Evolutionary conservation across 2,113 vertebrate species (phyloP).

Genomic region (Bagarius yarrelli): DNA sequence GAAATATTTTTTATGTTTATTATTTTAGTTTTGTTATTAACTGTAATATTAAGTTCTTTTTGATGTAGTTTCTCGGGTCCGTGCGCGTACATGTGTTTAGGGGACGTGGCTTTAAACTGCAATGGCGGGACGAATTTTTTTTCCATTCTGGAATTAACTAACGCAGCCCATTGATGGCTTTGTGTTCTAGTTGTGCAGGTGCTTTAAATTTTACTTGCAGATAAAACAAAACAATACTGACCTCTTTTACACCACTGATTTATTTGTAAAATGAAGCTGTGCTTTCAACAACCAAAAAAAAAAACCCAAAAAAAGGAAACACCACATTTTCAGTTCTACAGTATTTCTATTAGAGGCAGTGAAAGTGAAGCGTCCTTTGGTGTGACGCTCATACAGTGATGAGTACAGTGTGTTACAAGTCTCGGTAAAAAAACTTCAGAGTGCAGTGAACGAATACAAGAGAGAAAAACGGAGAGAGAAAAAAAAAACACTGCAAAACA

Average conservation of each 20-base stretch:
- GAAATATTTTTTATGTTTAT: no score
- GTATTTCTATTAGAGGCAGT: constrained; percentile 26
- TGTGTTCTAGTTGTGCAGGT: background rate
- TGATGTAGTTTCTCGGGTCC: no score
- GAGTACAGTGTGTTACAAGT: background rate
- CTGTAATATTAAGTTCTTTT: no score
- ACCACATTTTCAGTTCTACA: background rate
- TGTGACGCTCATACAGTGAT: constrained; percentile 6
- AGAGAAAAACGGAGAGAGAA: constrained; percentile 3
- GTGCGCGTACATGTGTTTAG: no score
- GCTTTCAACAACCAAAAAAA: constrained; percentile 9
- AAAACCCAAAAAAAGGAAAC: background rate
- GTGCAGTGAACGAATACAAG: constrained; percentile 18
- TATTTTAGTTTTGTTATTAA: no score
- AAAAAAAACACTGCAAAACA: constrained; percentile 14
- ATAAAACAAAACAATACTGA: background rate
- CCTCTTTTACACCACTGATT: constrained; percentile 55
- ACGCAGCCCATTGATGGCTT: background rate
- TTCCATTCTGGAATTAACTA: no score
- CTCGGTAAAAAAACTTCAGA: constrained; percentile 16
- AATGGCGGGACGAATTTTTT: no score
- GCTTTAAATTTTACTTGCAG: no score
- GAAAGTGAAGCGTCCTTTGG: background rate
- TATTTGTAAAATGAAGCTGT: constrained; percentile 54
- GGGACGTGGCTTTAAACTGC: no score